Base-by-base conservation (phyloP, 1,140 invertebrate genomes). In the Bicyclus anynana region DNA sequence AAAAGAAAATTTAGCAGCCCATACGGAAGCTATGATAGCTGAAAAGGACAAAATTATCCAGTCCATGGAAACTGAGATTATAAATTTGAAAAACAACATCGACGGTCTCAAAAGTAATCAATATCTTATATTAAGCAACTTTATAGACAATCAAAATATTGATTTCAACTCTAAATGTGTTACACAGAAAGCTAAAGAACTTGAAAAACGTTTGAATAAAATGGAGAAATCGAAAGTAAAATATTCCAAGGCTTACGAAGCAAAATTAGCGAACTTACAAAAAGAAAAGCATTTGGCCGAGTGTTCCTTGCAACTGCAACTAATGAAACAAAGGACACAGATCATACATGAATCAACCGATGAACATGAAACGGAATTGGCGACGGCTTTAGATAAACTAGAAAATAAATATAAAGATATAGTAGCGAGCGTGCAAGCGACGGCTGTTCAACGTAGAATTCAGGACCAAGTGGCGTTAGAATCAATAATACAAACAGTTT, bases 341-440 rank as follows among this genome's bases (percentile, higher is more conserved):
- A 56, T 80, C 3, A 53, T 78, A 4, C 70, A 59, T 46, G 81
- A 86, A 37, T 54, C 75, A n/a, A 57, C 74, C 14, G 72, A 78
- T 44, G 78, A 84, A 65, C 76, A 72, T 56, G 77, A 84, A 62
- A 51, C 51, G 17, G 80, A 87, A 68, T 33, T 82, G 17, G 58
- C 42, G 12, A 62, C 55, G 17, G 69, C 74, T 16, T 54, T 87
- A 14, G 74, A 77, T 10, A 87, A 84, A 61, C 62, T 87, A 18
- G 84, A 87, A 69, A 62, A 35, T n/a, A 87, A 84, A 62, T 87
- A 87, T 47, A 86, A 85, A 59, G 78, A 82, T 10, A 82, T 87
- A 6, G 76, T 87, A 27, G 80, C 78, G 2, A 84, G 74, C 47
- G 71, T 87, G 26, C 84, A 87, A 72, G 72, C 78, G 3, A 84